Evolutionary conservation across 2,888 invertebrate genomes (phyloP).

Genomic region (Idaea aversata): DNA sequence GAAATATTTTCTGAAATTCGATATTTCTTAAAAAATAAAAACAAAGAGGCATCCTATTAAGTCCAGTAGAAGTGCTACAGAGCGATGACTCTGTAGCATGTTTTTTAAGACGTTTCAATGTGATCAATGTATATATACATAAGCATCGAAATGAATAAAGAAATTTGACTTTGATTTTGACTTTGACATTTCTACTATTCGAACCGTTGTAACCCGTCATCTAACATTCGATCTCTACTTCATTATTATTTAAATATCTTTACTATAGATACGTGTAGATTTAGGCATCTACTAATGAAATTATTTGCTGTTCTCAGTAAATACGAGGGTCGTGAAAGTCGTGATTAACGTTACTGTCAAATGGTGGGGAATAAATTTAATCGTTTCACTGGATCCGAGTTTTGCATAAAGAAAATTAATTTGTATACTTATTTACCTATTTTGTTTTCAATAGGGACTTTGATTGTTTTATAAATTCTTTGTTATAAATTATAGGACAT

Average conservation of each 20-base stretch:
- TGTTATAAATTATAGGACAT: no score
- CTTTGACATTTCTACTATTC: no score
- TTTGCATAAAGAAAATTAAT: conserved; percentile 50
- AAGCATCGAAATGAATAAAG: no score
- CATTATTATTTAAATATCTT: neutral
- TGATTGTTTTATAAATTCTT: neutral
- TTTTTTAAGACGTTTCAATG: no score
- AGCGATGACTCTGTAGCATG: no score
- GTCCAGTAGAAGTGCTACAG: no score
- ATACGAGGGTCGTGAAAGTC: conserved; percentile 61
- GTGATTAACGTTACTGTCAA: conserved; percentile 58
- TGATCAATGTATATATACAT: no score
- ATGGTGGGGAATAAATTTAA: conserved; percentile 56
- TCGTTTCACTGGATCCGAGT: conserved; percentile 49
- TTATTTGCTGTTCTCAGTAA: conserved; percentile 55
- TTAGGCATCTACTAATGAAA: conserved; percentile 63
- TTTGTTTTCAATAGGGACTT: neutral
- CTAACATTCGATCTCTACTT: neutral
- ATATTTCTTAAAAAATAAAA: no score
- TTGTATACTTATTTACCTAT: conserved; percentile 21
- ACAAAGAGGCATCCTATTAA: no score
- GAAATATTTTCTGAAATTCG: no score
- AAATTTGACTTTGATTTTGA: no score
- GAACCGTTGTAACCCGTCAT: neutral
- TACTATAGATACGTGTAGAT: conserved; percentile 33